Percentiles rank a stretch among this genome's conserved stretches.
Conservation (phyloP, 2,888 invertebrate species). For the Geotrupes spiniger region DNA sequence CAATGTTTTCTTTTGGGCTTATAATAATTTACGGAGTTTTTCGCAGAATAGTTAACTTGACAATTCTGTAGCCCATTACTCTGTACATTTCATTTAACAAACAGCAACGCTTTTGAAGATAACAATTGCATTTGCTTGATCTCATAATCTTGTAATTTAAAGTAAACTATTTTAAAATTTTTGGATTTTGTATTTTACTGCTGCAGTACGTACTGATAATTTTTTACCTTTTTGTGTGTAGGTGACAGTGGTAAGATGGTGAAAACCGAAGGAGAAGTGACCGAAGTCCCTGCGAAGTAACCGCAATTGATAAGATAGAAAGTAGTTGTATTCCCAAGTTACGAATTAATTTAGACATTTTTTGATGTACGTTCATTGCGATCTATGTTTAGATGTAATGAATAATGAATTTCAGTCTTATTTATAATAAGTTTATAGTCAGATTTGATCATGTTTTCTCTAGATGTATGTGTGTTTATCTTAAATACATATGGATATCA, state of each 20-base stretch:
- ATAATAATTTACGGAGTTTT: too few relatives aligned
- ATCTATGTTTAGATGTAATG: not conserved
- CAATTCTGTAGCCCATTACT: too few relatives aligned
- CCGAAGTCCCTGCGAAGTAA: constrained; percentile 22
- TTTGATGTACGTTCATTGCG: not conserved
- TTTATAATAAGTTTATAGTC: constrained; percentile 6
- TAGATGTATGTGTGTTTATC: constrained; percentile 6
- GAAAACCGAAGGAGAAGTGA: constrained; percentile 52
- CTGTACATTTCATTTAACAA: too few relatives aligned
- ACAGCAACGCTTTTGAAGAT: too few relatives aligned
- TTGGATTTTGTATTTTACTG: too few relatives aligned
- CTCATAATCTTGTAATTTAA: too few relatives aligned
- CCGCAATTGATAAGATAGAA: constrained; percentile 6
- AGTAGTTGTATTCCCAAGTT: constrained; percentile 13
- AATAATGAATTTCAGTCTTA: not conserved
- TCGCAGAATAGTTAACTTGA: too few relatives aligned
- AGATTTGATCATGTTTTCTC: constrained; percentile 4
- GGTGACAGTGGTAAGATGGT: constrained; percentile 58
- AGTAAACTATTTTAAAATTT: too few relatives aligned
- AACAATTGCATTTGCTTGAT: too few relatives aligned
- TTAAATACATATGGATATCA: not conserved
- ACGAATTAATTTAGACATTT: too few relatives aligned
- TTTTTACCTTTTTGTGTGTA: constrained; percentile 40
- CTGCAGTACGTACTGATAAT: too few relatives aligned
- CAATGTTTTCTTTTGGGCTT: too few relatives aligned